phyloP scores from a whole-genome alignment of 2,888 invertebrate species.

The Strigamia transsilvanica region DNA sequence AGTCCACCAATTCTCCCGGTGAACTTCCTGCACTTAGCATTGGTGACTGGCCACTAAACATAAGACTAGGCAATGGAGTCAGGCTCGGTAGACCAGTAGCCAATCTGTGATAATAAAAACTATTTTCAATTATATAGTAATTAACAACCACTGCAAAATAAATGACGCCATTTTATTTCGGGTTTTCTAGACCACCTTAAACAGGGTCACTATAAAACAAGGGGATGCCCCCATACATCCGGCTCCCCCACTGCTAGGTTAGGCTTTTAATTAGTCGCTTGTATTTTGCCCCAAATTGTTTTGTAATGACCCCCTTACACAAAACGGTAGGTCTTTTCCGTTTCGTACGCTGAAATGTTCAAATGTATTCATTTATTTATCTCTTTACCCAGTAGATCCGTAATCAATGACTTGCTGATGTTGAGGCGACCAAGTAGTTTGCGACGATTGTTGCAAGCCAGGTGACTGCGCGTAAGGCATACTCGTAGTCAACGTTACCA shows the following conservation, averaged over 20 bases:
- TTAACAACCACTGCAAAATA: too few species aligned
- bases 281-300: too few species aligned
- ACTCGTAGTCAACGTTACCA: background rate
- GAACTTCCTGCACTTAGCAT: conserved; percentile 2
- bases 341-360: too few species aligned
- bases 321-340: too few species aligned
- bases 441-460: background rate
- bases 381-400: background rate
- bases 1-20: background rate
- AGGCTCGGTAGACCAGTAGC: background rate
- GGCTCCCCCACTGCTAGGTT: too few species aligned
- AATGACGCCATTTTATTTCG: too few species aligned
- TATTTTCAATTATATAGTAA: background rate
- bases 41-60: conserved; percentile 1
- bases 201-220: too few species aligned
- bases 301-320: too few species aligned
- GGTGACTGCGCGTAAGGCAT: background rate
- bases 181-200: too few species aligned
- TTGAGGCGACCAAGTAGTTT: conserved; percentile 2
- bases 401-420: conserved; percentile 8
- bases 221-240: too few species aligned
- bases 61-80: background rate
- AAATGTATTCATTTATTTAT: background rate
- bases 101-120: background rate
- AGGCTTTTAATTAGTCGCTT: too few species aligned